Base-by-base conservation (phyloP, 2,888 invertebrate genomes). In the Athalia rosae region DNA sequence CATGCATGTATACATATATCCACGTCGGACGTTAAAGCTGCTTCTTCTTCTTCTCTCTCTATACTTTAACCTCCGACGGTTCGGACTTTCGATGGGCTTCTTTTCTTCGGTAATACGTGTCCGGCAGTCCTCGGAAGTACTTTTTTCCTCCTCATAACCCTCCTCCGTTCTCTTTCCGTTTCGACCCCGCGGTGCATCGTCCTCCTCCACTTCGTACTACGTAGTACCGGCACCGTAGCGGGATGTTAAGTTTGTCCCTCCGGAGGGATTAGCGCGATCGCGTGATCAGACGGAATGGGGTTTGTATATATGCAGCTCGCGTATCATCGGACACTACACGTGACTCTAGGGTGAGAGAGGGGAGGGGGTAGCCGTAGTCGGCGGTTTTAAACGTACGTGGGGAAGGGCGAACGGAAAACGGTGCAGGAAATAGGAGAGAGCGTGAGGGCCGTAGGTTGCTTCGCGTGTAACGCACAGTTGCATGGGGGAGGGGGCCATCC, bases 291-390 rank as follows among this genome's bases (percentile, higher is more conserved):
- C 77, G 76, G 74, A 79, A 78, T 63, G 41, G 53, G 28, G 58
- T 88, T 87, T 83, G 85, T 88, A n/a, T n/a, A n/a, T n/a, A 89
- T 89, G 87, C 89, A 82, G 82, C 83, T 83, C 87, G 84, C 87
- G 88, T 87, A 83, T 83, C 85, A 81, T 82, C 83, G 88, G 86
- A 87, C 88, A 87, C 83, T 85, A 88, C 88, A 88, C 89, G 89
- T 89, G 89, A 89, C 88, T 28, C 28, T 86, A 83, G 87, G 85
- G n/a, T n/a, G n/a, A n/a, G n/a, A n/a, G n/a, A n/a, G n/a, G n/a
- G n/a, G n/a, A n/a, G n/a, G n/a, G n/a, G n/a, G 85, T 88, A 86
- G 84, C 81, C 82, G 80, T 67, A 71, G 71, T 58, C 77, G 82
- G 81, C 79, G 82, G 81, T 82, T 84, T 81, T 81, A 82, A 83